phyloP scores from a whole-genome alignment of 2,888 invertebrate genomes.

The Leptarthrus brevirostris region DNA sequence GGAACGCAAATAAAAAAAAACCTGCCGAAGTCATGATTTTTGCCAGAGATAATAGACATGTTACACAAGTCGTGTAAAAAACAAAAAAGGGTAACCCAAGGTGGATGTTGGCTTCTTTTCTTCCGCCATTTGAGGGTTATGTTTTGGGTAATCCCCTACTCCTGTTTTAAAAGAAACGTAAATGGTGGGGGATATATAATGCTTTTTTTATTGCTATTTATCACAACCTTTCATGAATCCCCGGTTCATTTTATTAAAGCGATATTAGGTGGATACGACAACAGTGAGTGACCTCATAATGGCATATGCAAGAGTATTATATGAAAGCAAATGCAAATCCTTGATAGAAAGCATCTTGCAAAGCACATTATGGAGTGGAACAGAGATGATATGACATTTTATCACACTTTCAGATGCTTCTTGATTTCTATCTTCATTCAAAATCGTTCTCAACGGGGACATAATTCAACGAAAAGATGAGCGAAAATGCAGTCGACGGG shows the following conservation, averaged over 20 bases:
- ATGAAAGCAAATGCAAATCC: slow-evolving; percentile 31
- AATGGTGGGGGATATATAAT: background rate
- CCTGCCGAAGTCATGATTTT: slow-evolving; percentile 45
- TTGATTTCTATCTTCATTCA: background rate
- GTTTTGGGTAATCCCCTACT: background rate
- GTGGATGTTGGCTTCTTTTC: background rate
- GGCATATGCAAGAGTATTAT: background rate
- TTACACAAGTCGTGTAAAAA: slow-evolving; percentile 26
- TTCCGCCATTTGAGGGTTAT: background rate
- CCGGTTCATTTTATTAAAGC: slow-evolving; percentile 14
- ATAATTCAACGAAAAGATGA: background rate
- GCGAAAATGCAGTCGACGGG: background rate
- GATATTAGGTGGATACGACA: background rate
- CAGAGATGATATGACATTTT: slow-evolving; percentile 31
- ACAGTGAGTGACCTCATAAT: background rate
- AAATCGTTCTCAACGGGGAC: background rate
- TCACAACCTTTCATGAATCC: background rate
- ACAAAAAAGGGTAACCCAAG: slow-evolving; percentile 16
- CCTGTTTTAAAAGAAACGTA: background rate
- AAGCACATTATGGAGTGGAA: slow-evolving; percentile 20
- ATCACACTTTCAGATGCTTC: slow-evolving; percentile 18
- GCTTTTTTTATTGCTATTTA: slow-evolving; percentile 30
- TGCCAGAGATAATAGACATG: slow-evolving; percentile 40
- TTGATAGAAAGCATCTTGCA: slow-evolving; percentile 7
- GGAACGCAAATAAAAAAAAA: slow-evolving; percentile 32